Evolutionary conservation across 2,888 invertebrate species (phyloP).

Genomic region (Maniola hyperantus): DNA sequence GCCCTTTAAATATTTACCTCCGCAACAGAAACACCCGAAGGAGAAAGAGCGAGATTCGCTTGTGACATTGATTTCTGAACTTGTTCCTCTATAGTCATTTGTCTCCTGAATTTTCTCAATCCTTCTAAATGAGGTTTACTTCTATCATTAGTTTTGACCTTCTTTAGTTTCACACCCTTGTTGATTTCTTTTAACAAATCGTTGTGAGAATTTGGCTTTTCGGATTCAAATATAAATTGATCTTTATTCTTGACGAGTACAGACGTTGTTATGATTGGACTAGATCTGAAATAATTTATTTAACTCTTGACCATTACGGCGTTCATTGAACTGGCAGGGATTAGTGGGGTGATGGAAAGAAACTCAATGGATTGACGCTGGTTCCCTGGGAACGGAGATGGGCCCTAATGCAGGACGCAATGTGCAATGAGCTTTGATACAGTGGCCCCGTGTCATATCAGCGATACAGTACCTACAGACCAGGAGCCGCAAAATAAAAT

Average conservation of each 20-base stretch:
- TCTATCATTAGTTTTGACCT: constrained; percentile 91
- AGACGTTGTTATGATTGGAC: constrained; percentile 82
- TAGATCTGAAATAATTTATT: constrained; percentile 72
- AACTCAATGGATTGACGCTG: no score
- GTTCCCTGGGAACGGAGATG: no score
- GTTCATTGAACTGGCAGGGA: no score
- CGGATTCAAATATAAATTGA: constrained; percentile 94
- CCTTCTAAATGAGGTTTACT: constrained; percentile 93
- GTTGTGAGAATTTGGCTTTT: constrained; percentile 90
- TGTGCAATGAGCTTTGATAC: no score
- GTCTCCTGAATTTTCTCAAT: constrained; percentile 92
- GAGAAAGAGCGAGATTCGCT: constrained; percentile 80
- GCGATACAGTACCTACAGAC: no score
- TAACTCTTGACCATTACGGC: no score
- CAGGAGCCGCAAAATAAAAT: no score
- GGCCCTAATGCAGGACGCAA: no score
- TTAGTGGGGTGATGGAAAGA: no score
- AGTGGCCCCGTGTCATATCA: no score
- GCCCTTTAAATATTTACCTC: constrained; percentile 53
- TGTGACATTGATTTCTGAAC: constrained; percentile 91
- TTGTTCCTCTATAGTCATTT: constrained; percentile 95
- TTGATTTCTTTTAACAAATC: constrained; percentile 91
- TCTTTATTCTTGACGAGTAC: constrained; percentile 87
- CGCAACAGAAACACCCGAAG: constrained; percentile 66
- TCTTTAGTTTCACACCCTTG: constrained; percentile 88